Base-by-base conservation (phyloP, 2,888 invertebrate genomes). In the Aphrophora alni region DNA sequence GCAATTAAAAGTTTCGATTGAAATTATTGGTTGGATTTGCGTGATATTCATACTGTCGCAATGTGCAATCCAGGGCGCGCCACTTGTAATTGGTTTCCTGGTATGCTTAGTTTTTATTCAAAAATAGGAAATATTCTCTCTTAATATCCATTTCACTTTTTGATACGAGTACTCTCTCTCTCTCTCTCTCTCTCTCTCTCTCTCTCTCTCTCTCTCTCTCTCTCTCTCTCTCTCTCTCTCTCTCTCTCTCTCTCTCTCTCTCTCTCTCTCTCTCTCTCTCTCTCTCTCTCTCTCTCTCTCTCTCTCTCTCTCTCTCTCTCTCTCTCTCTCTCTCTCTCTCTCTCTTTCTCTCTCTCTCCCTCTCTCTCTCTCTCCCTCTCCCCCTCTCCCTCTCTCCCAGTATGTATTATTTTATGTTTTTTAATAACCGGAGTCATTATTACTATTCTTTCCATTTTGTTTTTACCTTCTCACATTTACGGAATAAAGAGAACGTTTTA, bases 221-320 rank as follows among this genome's bases (percentile, higher is more conserved):
- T 79, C 68, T 82, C 80, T 74, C 77, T 80, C 70, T 81, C 78
- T 78, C 82, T 82, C 77, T 82, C 80, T 79, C 80, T 82, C 80
- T 27, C 79, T 26, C 82, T 82, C 79, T 78, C 80, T 72, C 80
- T 76, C 76, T 75, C 75, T 74, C n/a, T 70, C 78, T 38, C 27
- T 70, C 73, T 73, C 70, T 77, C 76, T 75, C 72, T 73, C 21
- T 77, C 71, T 80, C 59, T 79, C 74, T 81, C 51, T 27, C 59
- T 38, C 26, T 71, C 75, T 81, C 72, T 38, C 27, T 77, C 68
- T 72, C 72, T 44, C 68, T 78, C 74, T 68, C 24, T 28, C n/a
- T 21, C 81, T 72, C 76, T 38, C 38, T 33, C 70, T 79, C 28
- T 38, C 72, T 38, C 76, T 27, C 27, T 21, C 14, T 70, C 38